Evolutionary conservation across 2,113 vertebrate species (phyloP).

Genomic region (Prinia subflava): DNA sequence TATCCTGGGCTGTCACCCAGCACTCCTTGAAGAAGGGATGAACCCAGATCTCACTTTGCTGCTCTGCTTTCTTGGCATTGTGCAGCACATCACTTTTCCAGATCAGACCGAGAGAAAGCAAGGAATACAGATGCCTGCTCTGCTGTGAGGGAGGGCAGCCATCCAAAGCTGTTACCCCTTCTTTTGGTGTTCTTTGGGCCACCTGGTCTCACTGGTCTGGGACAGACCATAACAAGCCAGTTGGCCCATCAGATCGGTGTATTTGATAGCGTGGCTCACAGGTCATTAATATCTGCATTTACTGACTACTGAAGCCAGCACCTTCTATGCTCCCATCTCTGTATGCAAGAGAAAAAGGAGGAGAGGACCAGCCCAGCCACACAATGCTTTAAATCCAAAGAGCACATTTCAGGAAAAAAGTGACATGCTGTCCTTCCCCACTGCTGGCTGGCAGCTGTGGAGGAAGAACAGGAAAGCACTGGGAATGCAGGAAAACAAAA

Average conservation of each 20-base stretch:
- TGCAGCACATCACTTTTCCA: not conserved
- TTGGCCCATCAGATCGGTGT: not conserved
- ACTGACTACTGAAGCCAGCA: not conserved
- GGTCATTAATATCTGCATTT: not conserved
- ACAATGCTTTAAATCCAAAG: not conserved
- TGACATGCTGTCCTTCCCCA: not conserved
- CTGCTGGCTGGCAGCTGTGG: not conserved
- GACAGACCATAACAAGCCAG: not conserved
- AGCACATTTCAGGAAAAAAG: not conserved
- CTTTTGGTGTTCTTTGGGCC: not conserved
- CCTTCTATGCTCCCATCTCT: not conserved
- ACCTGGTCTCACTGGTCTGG: not conserved
- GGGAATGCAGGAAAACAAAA: constrained; percentile 36
- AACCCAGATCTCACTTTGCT: not conserved
- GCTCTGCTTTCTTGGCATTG: not conserved
- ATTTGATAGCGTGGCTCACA: not conserved
- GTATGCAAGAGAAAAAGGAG: not conserved
- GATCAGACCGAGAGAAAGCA: not conserved
- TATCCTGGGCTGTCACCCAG: not conserved
- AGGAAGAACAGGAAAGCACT: constrained; percentile 19
- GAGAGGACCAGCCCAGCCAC: not conserved
- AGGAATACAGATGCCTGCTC: not conserved
- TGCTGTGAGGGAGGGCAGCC: not conserved
- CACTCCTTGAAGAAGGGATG: not conserved
- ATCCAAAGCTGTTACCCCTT: not conserved